A percentile compares a stretch with the other conserved stretches of the same genome.
Conservation (phyloP, 1,140 invertebrate species). For the Platyscapa corneri region DNA sequence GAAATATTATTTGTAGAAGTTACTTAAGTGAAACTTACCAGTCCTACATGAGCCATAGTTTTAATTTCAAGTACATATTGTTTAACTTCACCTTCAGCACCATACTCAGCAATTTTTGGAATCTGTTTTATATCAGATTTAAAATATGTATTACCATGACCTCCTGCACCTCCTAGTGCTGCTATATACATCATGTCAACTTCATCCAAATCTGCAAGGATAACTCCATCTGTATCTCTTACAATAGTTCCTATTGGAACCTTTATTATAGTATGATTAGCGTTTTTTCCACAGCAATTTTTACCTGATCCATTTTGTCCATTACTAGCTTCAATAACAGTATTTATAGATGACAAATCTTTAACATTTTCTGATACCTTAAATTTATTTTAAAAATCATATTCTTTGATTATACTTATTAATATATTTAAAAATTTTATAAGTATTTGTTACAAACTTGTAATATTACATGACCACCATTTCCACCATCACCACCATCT, state of each 20-base stretch:
- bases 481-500: conserved; percentile 96
- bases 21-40: conserved; percentile 76
- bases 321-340: conserved; percentile 78
- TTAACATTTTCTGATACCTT: conserved; percentile 80
- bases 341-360: conserved; percentile 82
- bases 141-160: conserved; percentile 96
- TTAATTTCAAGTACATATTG: conserved; percentile 87
- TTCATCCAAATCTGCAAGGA: conserved; percentile 83
- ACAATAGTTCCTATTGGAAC: conserved; percentile 94
- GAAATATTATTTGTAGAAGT: not conserved
- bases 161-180: conserved; percentile 95
- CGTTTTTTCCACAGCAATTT: conserved; percentile 91
- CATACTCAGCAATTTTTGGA: conserved; percentile 91
- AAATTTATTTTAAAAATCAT: conserved; percentile 24
- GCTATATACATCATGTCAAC: conserved; percentile 91
- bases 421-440: not conserved
- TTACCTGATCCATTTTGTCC: conserved; percentile 85
- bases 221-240: conserved; percentile 77
- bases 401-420: conserved; percentile 6
- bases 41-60: conserved; percentile 94
- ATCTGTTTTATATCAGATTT: conserved; percentile 86
- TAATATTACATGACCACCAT: conserved; percentile 97
- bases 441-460: conserved; percentile 73
- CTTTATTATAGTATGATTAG: conserved; percentile 83
- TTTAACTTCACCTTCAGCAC: conserved; percentile 87